Evolutionary conservation across 2,113 vertebrate genomes (phyloP).

Genomic region (Mungos mungo): DNA sequence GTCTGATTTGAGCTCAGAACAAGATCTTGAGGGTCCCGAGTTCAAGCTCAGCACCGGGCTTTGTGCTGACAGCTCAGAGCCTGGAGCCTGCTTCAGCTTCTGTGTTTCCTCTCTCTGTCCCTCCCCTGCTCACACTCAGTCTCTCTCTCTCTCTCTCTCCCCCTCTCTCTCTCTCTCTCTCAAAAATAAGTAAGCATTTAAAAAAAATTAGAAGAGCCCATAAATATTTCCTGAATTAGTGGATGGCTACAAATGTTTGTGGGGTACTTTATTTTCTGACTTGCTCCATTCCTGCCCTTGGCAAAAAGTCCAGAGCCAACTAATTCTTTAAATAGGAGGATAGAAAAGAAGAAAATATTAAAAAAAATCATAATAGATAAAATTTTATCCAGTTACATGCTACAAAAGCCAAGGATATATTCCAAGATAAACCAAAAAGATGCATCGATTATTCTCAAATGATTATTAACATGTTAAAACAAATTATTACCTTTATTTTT

Average conservation of each 20-base stretch:
- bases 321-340: neutral
- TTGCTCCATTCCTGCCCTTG: neutral
- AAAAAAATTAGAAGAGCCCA: neutral
- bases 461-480: neutral
- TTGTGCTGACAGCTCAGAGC: too few relatives aligned
- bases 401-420: neutral
- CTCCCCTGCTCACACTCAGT: too few relatives aligned
- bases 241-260: neutral
- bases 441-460: neutral
- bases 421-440: neutral
- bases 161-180: too few relatives aligned
- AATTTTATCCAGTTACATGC: neutral
- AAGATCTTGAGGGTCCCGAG: too few relatives aligned
- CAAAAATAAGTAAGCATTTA: too few relatives aligned
- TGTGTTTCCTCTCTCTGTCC: too few relatives aligned
- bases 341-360: neutral
- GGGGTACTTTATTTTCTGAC: neutral
- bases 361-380: neutral
- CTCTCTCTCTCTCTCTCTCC: too few relatives aligned
- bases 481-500: slow-evolving; percentile 13
- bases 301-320: neutral
- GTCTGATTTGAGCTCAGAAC: too few relatives aligned
- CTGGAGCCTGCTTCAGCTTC: too few relatives aligned
- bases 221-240: slow-evolving; percentile 4
- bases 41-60: too few relatives aligned